Conservation (phyloP, 2,113 vertebrate species). For the Neomonachus schauinslandi region DNA sequence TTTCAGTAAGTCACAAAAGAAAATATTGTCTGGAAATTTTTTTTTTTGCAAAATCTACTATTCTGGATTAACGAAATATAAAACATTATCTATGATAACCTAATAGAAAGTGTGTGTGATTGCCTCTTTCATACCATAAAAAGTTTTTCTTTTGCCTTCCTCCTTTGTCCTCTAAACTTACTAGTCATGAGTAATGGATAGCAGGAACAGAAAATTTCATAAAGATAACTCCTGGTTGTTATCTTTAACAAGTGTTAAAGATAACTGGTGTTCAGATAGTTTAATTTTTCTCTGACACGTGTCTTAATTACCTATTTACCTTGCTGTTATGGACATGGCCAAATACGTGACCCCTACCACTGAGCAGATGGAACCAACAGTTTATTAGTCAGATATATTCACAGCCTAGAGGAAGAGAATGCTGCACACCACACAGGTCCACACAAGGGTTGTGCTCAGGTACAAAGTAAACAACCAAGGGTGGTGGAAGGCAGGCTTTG, state of each 20-base stretch:
- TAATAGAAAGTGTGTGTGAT: background rate
- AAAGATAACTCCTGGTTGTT: background rate
- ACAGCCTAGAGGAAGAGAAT: background rate
- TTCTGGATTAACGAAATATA: background rate
- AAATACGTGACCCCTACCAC: background rate
- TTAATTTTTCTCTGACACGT: background rate
- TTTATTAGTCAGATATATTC: background rate
- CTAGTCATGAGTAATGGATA: background rate
- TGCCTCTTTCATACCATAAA: background rate
- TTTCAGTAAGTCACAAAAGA: background rate
- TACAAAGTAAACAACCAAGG: background rate
- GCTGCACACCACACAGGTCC: background rate
- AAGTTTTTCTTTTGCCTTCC: background rate
- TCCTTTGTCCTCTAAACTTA: background rate
- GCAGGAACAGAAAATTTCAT: background rate
- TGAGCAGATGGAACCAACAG: background rate
- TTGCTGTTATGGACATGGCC: background rate
- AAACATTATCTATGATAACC: background rate
- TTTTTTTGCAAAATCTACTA: background rate
- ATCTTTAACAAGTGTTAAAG: too few species aligned
- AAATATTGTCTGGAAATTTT: background rate
- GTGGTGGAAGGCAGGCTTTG: background rate
- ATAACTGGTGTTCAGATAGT: background rate
- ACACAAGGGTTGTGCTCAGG: background rate
- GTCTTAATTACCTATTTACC: background rate